Conservation (phyloP, 2,888 invertebrate species). For the Cheilosia vulpina region DNA sequence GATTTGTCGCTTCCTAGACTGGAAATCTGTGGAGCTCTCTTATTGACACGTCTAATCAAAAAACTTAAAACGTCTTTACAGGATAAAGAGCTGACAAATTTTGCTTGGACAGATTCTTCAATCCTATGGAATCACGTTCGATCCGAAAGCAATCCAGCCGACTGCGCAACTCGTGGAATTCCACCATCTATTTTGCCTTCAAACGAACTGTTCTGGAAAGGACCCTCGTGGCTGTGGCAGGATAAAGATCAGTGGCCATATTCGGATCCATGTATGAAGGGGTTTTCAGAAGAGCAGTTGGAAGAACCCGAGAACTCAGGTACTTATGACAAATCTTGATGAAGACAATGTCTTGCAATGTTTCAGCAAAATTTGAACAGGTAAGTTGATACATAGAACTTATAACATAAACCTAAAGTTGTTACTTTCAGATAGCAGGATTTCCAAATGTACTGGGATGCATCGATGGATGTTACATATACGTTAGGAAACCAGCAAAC, state of each 20-base stretch:
- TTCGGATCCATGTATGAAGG: slow-evolving; percentile 12
- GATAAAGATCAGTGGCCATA: slow-evolving; percentile 19
- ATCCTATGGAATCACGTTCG: slow-evolving; percentile 66
- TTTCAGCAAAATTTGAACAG: too few species aligned
- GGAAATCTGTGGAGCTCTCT: slow-evolving; percentile 15
- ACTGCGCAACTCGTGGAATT: slow-evolving; percentile 52
- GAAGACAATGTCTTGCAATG: slow-evolving; percentile 4
- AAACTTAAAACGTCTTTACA: slow-evolving; percentile 21
- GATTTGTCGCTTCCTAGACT: slow-evolving; percentile 6
- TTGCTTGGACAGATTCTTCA: slow-evolving; percentile 53
- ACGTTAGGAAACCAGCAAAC: too few species aligned
- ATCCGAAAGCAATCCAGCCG: slow-evolving; percentile 43
- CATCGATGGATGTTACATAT: too few species aligned
- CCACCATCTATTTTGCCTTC: slow-evolving; percentile 23
- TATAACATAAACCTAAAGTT: too few species aligned
- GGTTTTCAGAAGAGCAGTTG: slow-evolving; percentile 15
- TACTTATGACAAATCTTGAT: slow-evolving; percentile 6
- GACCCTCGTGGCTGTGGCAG: slow-evolving; percentile 30
- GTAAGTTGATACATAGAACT: too few species aligned
- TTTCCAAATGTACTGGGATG: too few species aligned
- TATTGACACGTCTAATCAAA: slow-evolving; percentile 1
- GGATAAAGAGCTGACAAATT: slow-evolving; percentile 32
- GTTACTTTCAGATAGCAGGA: too few species aligned
- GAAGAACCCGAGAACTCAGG: slow-evolving; percentile 11
- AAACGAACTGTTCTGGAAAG: slow-evolving; percentile 46